Evolutionary conservation across 2,888 invertebrate species (phyloP).

Genomic region (Choreutis nemorana): DNA sequence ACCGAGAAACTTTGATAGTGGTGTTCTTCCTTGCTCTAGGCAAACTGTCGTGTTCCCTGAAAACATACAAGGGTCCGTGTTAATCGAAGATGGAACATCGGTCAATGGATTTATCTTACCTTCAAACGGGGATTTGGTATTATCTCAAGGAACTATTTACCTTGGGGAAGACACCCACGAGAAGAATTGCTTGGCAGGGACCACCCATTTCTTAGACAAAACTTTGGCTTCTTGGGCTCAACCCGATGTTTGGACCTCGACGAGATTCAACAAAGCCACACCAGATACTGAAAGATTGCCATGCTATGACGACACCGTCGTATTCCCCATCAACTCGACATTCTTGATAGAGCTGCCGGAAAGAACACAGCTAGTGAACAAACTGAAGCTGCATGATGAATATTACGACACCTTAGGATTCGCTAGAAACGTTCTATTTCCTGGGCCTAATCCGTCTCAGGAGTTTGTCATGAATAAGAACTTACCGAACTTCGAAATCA

Average conservation of each 20-base stretch:
- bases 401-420: conserved; percentile 15
- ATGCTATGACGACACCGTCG: conserved; percentile 46
- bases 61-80: conserved; percentile 25
- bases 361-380: conserved; percentile 21
- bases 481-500: too few species aligned
- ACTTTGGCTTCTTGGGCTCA: conserved; percentile 36
- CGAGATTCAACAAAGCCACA: conserved; percentile 46
- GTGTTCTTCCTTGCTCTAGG: conserved; percentile 43
- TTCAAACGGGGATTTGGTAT: conserved; percentile 34
- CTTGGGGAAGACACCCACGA: conserved; percentile 29
- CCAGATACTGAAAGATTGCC: conserved; percentile 58
- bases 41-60: conserved; percentile 45
- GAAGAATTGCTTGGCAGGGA: conserved; percentile 25
- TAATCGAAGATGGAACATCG: conserved; percentile 24
- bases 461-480: conserved; percentile 26
- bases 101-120: conserved; percentile 41
- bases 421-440: conserved; percentile 7
- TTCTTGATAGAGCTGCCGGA: conserved; percentile 33
- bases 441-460: conserved; percentile 14
- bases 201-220: conserved; percentile 33
- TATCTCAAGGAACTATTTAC: conserved; percentile 36
- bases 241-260: conserved; percentile 48
- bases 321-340: conserved; percentile 30
- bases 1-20: conserved; percentile 35
- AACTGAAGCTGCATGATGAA: conserved; percentile 20